Percentiles rank a stretch among this genome's conserved stretches.
These are phyloP conservation scores for Tetheella fluctuosa DNA, from an alignment of 2,888 invertebrate species.

Conservation along the genomic window DNA sequence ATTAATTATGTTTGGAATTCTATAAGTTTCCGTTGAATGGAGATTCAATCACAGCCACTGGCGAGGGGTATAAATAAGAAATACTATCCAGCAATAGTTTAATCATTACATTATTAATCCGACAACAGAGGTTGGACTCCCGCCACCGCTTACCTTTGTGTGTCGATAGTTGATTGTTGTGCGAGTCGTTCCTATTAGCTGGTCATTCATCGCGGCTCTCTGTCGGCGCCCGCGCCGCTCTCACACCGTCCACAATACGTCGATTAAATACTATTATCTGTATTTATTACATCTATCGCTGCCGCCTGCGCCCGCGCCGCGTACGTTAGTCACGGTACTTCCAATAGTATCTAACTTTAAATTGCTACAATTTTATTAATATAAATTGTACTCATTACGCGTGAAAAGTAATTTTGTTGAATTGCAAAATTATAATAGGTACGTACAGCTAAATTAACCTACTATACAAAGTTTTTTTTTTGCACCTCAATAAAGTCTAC, in stretches of 20 bases:
- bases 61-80: conserved; percentile 1
- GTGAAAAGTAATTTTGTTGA: conserved; percentile 9
- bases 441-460: background rate
- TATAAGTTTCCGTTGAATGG: background rate
- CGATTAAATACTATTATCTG: conserved; percentile 71
- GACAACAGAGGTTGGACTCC: conserved; percentile 39
- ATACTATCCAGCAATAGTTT: conserved; percentile 14
- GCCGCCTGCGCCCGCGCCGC: conserved; percentile 47
- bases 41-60: conserved; percentile 7
- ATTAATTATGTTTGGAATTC: background rate
- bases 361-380: conserved; percentile 6
- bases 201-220: conserved; percentile 59
- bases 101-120: conserved; percentile 42
- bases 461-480: too few relatives aligned
- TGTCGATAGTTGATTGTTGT: conserved; percentile 20
- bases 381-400: conserved; percentile 7
- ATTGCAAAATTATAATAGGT: background rate
- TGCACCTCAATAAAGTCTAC: too few relatives aligned
- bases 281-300: conserved; percentile 66
- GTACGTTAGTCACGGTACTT: conserved; percentile 28
- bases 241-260: conserved; percentile 53
- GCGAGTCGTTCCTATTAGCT: conserved; percentile 54
- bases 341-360: background rate
- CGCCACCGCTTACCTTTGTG: conserved; percentile 51
- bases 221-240: conserved; percentile 54